phyloP scores from a whole-genome alignment of 2,797 vertebrate genomes.

The Liasis olivaceus region DNA sequence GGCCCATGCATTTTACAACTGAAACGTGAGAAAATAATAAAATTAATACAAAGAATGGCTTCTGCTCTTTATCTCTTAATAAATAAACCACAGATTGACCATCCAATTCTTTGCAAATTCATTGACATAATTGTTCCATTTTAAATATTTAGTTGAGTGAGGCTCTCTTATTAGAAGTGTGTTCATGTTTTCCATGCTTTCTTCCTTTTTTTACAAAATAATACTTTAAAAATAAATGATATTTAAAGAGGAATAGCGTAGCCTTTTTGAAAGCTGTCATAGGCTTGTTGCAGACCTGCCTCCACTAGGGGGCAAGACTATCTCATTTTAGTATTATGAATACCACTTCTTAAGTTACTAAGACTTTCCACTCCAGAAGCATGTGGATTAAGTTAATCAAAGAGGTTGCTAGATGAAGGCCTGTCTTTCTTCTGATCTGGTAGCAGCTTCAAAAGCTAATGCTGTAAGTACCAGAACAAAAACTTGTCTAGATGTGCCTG shows the following conservation, averaged over 20 bases:
- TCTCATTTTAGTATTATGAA: rapidly evolving
- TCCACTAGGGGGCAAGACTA: background rate
- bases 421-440: background rate
- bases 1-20: background rate
- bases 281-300: background rate
- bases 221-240: background rate
- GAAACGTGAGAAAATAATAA: background rate
- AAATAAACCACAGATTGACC: background rate
- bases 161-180: background rate
- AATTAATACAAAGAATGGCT: background rate
- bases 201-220: background rate
- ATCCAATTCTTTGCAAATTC: background rate
- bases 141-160: background rate
- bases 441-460: rapidly evolving
- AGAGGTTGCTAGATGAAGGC: background rate
- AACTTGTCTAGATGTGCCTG: background rate
- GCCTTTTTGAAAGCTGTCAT: background rate
- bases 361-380: background rate
- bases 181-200: background rate
- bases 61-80: background rate
- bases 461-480: background rate
- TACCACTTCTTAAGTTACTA: background rate
- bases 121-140: background rate
- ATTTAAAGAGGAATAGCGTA: background rate
- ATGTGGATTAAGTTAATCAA: background rate